Evolutionary conservation across 2,113 vertebrate species (phyloP).

Genomic region (Corydoras sp.): DNA sequence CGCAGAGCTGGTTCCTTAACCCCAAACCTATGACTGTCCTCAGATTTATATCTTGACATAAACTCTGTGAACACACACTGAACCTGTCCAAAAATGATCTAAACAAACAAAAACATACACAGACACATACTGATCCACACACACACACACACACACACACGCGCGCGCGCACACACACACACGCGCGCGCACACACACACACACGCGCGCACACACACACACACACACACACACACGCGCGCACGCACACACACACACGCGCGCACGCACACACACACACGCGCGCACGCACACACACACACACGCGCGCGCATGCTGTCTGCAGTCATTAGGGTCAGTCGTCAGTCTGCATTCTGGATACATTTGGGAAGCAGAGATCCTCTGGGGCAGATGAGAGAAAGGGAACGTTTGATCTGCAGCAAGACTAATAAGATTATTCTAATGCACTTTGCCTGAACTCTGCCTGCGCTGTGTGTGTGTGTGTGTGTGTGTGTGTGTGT

Average conservation of each 20-base stretch:
- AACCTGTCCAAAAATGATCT: no score
- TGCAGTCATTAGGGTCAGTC: not conserved
- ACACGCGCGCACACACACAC: no score
- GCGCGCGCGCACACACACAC: no score
- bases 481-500: not conserved
- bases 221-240: no score
- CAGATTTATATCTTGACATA: no score
- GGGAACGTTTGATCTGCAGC: constrained; percentile 31
- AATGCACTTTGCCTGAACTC: constrained; percentile 15
- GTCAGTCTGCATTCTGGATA: not conserved
- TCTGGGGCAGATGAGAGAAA: not conserved
- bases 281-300: not conserved
- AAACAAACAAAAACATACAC: no score
- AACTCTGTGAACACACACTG: no score
- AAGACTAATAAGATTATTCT: constrained; percentile 39
- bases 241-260: not conserved
- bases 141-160: no score
- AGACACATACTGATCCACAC: no score
- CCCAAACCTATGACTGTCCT: no score
- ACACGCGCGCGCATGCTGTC: not conserved
- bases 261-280: not conserved
- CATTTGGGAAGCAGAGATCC: not conserved
- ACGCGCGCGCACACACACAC: no score
- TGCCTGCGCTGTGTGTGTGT: not conserved
- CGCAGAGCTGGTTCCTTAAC: no score